phyloP scores from a whole-genome alignment of 2,888 invertebrate species.

The Steinernema scapterisci region DNA sequence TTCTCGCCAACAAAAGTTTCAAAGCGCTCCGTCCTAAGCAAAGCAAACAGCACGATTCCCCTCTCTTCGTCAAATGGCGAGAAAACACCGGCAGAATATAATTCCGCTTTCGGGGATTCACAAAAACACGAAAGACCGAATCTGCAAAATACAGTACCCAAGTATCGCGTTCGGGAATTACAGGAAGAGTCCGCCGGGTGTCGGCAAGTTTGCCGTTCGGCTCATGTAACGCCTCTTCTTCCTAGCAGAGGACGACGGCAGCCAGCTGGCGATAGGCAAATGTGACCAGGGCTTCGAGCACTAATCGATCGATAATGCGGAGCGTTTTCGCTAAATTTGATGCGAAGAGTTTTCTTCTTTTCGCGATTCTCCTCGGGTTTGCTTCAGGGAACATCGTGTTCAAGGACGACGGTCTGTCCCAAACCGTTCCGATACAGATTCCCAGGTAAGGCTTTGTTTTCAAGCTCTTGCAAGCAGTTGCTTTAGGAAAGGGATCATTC shows the following conservation, averaged over 20 bases:
- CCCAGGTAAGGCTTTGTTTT: background rate
- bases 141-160: too few relatives aligned
- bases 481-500: slow-evolving; percentile 20
- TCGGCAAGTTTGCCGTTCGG: slow-evolving; percentile 25
- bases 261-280: slow-evolving; percentile 23
- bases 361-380: background rate
- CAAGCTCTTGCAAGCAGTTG: too few relatives aligned
- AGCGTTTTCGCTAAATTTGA: background rate
- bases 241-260: background rate
- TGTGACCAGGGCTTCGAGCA: slow-evolving; percentile 11
- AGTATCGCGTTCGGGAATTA: slow-evolving; percentile 19
- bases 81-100: too few relatives aligned
- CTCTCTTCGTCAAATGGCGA: too few relatives aligned
- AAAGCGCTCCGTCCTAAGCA: too few relatives aligned
- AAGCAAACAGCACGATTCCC: too few relatives aligned
- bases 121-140: too few relatives aligned
- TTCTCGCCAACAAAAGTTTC: too few relatives aligned
- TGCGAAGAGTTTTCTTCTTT: background rate
- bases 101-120: too few relatives aligned
- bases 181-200: background rate
- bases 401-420: slow-evolving; percentile 19
- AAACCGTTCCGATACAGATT: background rate
- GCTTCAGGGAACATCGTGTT: background rate
- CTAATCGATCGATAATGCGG: slow-evolving; percentile 31
- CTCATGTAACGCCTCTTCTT: slow-evolving; percentile 8